Base-by-base conservation (phyloP, 2,888 invertebrate species). In the Esperia sulphurella region DNA sequence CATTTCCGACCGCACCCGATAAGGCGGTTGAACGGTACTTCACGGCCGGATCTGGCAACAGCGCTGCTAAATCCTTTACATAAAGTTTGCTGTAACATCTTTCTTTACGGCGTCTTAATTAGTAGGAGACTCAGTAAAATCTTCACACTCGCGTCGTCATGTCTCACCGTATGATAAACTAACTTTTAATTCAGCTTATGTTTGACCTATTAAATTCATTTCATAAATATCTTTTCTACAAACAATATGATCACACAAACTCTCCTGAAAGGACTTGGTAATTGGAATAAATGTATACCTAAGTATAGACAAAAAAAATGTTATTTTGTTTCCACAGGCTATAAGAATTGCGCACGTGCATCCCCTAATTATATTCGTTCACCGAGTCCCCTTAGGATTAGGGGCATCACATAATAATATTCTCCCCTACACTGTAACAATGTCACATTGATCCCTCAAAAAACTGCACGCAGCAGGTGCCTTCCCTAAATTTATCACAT, bases 1-100 rank as follows among this genome's bases (percentile, higher is more conserved):
- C 86, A 89, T 88, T 89, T 88, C 88, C 88, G 88, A 88, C 87
- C 86, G 84, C 87, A 78, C 84, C 83, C 85, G 88, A 89, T 89
- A 89, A 88, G 78, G 75, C 72, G 65, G 68, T 63, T 65, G 61
- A 69, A 68, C 63, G 67, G 58, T 77, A 69, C 70, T 67, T 67
- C 71, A 61, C 68, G 68, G 28, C 45, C 48, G 48, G 51, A 48
- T 48, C 38, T 43, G 43, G 12, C 37, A 37, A 10, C 21, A 37
- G 31, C 41, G 14, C 31, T 41, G 30, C 30, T 41, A 29, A 21
- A 21, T 21, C 3, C 21, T 21, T 3, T 21, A n/a, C n/a, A n/a
- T n/a, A n/a, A n/a, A n/a, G n/a, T n/a, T n/a, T n/a, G n/a, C 21
- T 21, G 21, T 21, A 3, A 21, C 5, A 21, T 21, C 3, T 21